phyloP scores from a whole-genome alignment of 2,113 vertebrate genomes.

The Platichthys stellatus region DNA sequence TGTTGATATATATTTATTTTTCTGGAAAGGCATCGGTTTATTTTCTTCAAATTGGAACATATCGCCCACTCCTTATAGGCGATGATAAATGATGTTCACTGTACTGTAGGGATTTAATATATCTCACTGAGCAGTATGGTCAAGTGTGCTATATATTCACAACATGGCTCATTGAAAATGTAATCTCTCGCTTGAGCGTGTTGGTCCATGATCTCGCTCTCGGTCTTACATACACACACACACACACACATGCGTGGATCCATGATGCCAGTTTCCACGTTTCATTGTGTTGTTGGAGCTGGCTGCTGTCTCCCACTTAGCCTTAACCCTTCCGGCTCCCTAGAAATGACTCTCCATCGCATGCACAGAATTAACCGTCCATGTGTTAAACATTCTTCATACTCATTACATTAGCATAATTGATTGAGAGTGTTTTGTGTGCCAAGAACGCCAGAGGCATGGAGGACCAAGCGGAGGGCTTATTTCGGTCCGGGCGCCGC shows the following conservation, averaged over 20 bases:
- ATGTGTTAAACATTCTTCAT: conserved; percentile 64
- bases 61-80: conserved; percentile 16
- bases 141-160: conserved; percentile 44
- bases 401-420: conserved; percentile 75
- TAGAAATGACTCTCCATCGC: conserved; percentile 50
- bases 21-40: conserved; percentile 9
- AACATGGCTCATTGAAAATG: conserved; percentile 67
- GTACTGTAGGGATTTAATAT: conserved; percentile 32
- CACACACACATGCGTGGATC: conserved; percentile 11
- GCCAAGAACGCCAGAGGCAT: conserved; percentile 71
- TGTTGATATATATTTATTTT: conserved; percentile 13
- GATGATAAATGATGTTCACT: conserved; percentile 51
- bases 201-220: conserved; percentile 33
- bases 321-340: conserved; percentile 59
- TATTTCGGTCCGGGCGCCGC: conserved; percentile 36
- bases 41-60: conserved; percentile 41
- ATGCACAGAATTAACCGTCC: conserved; percentile 52
- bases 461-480: conserved; percentile 49
- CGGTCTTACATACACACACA: conserved; percentile 4
- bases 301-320: conserved; percentile 54
- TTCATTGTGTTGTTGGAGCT: conserved; percentile 40
- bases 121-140: conserved; percentile 37
- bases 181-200: conserved; percentile 60
- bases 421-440: conserved; percentile 65
- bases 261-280: conserved; percentile 17